These are phyloP conservation scores for Eudemis profundana DNA, from an alignment of 2,888 invertebrate species.

Conservation along the genomic window DNA sequence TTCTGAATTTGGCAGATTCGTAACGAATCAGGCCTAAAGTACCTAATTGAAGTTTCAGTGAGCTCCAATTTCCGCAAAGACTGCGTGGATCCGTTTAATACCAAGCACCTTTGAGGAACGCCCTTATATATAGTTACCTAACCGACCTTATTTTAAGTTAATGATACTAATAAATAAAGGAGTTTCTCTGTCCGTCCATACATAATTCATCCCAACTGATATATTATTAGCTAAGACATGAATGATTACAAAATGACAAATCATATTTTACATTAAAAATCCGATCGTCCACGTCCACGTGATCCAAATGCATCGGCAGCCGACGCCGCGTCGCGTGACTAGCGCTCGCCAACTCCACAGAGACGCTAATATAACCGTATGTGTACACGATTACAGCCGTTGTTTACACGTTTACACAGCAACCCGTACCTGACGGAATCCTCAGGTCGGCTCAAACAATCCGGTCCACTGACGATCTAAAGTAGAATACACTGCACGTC, in stretches of 20 bases:
- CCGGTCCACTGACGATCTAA: slow-evolving; percentile 48
- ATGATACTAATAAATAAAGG: no score
- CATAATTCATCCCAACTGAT: no score
- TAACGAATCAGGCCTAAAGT: no score
- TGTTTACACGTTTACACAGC: slow-evolving; percentile 65
- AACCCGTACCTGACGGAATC: slow-evolving; percentile 63
- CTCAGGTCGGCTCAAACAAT: slow-evolving; percentile 61
- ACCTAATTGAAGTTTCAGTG: slow-evolving; percentile 1
- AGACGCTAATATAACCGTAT: slow-evolving; percentile 51
- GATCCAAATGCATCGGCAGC: slow-evolving; percentile 18
- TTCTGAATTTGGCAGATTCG: no score
- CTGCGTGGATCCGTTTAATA: neutral
- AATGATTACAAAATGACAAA: neutral
- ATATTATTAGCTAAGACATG: no score
- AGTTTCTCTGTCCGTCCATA: no score
- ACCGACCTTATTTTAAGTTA: no score
- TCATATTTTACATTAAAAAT: slow-evolving; percentile 1
- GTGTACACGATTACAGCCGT: slow-evolving; percentile 56
- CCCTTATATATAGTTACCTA: no score
- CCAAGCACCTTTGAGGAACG: neutral
- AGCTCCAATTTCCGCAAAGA: neutral
- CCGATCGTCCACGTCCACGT: slow-evolving; percentile 19
- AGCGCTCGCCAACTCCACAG: slow-evolving; percentile 61
- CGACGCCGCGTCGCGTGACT: slow-evolving; percentile 49
- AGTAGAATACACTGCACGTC: slow-evolving; percentile 54